Conservation (phyloP, 1,140 invertebrate species). For the Heliconius eleuchia region DNA sequence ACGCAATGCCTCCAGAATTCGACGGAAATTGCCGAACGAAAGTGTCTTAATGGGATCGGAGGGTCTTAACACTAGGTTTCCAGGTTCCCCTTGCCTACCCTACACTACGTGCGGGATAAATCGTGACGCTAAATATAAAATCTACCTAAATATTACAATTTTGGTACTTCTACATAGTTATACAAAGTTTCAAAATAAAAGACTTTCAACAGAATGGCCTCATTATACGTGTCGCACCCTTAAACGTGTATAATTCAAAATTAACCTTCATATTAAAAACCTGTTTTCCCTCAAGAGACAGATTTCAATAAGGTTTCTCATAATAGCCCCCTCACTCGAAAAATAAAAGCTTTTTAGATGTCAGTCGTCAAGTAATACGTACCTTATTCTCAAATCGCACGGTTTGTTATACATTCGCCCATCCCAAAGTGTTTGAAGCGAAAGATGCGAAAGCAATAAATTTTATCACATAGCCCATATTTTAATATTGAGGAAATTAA, state of each 20-base stretch:
- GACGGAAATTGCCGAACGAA: too few relatives aligned
- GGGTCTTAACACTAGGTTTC: too few relatives aligned
- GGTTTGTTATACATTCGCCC: constrained; percentile 23
- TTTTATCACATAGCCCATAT: constrained; percentile 23
- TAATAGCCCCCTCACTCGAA: constrained; percentile 33
- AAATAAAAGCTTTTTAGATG: constrained; percentile 31
- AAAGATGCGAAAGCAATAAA: constrained; percentile 26
- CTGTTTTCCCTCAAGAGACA: constrained; percentile 19
- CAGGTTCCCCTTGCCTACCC: too few relatives aligned
- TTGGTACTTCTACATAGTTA: too few relatives aligned
- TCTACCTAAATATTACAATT: too few relatives aligned
- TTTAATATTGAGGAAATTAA: constrained; percentile 30
- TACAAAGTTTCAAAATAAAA: too few relatives aligned
- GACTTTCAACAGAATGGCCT: too few relatives aligned
- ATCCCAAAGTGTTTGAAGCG: not conserved
- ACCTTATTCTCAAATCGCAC: constrained; percentile 24
- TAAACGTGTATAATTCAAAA: not conserved
- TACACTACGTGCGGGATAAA: too few relatives aligned
- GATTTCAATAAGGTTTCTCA: constrained; percentile 35
- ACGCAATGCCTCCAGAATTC: too few relatives aligned
- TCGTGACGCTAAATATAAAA: too few relatives aligned
- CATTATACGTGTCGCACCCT: not conserved
- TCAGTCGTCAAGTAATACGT: constrained; percentile 18
- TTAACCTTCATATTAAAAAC: not conserved
- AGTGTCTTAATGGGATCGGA: too few relatives aligned